Evolutionary conservation across 1,140 invertebrate genomes (phyloP).

Genomic region (Tachypleus tridentatus): DNA sequence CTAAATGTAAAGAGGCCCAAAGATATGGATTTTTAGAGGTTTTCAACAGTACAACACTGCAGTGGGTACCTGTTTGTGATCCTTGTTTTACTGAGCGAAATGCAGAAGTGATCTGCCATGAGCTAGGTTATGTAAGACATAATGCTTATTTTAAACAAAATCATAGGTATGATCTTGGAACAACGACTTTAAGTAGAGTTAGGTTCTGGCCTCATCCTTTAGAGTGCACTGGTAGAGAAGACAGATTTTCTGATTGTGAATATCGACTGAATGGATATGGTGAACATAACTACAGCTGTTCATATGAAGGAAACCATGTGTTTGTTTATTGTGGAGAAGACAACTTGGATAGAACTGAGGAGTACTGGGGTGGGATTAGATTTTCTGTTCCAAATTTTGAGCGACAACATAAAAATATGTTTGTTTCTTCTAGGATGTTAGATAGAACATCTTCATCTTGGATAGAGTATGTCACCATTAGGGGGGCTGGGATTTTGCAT

Average conservation of each 20-base stretch:
- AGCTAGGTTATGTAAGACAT: slow-evolving; percentile 77
- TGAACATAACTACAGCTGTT: slow-evolving; percentile 59
- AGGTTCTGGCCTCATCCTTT: slow-evolving; percentile 93
- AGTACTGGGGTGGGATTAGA: slow-evolving; percentile 94
- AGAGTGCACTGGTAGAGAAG: slow-evolving; percentile 67
- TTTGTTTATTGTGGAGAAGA: slow-evolving; percentile 83
- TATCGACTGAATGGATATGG: slow-evolving; percentile 79
- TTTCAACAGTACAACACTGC: slow-evolving; percentile 84
- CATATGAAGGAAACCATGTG: slow-evolving; percentile 75
- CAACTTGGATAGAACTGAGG: slow-evolving; percentile 44
- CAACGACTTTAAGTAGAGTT: slow-evolving; percentile 66
- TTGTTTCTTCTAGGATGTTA: slow-evolving; percentile 26
- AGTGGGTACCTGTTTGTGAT: slow-evolving; percentile 97
- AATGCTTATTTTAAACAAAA: slow-evolving; percentile 76
- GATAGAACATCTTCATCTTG: slow-evolving; percentile 8
- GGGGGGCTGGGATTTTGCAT: slow-evolving; percentile 91
- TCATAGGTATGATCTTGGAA: slow-evolving; percentile 66
- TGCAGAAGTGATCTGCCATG: slow-evolving; percentile 85
- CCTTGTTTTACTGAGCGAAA: slow-evolving; percentile 84
- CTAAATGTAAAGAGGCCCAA: slow-evolving; percentile 27
- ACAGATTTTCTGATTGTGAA: slow-evolving; percentile 68
- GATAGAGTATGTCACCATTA: slow-evolving; percentile 71
- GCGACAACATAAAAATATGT: slow-evolving; percentile 61
- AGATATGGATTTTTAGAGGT: slow-evolving; percentile 73
- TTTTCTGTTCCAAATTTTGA: slow-evolving; percentile 85